Percentiles rank a stretch among this genome's conserved stretches.
Evolutionary conservation across 2,888 invertebrate species (phyloP).

Genomic region (Cerastis rubricosa): DNA sequence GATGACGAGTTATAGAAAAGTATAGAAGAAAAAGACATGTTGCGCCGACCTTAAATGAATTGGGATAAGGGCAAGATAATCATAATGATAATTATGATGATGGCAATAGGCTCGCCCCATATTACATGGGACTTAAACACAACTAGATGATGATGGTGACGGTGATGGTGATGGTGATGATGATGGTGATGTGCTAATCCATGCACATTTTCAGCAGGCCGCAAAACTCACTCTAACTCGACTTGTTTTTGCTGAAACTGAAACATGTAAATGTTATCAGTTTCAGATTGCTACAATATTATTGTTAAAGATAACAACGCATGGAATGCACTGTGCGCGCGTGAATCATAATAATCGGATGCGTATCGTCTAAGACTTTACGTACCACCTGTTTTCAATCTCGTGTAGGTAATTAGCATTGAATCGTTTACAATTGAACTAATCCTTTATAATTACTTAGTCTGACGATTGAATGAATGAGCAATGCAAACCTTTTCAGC

Average conservation of each 20-base stretch:
- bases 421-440: neutral
- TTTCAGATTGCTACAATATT: too few species aligned
- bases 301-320: neutral
- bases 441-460: neutral
- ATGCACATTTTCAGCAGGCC: neutral
- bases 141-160: too few species aligned
- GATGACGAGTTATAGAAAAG: too few species aligned
- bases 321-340: neutral
- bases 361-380: neutral
- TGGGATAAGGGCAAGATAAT: too few species aligned
- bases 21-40: too few species aligned
- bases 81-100: too few species aligned
- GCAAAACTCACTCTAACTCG: neutral
- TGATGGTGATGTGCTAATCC: too few species aligned
- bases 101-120: too few species aligned
- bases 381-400: conserved; percentile 15
- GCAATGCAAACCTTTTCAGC: neutral
- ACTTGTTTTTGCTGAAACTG: neutral
- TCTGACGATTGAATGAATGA: neutral
- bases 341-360: neutral
- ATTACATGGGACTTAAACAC: too few species aligned
- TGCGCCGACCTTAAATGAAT: too few species aligned
- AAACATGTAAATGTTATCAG: neutral
- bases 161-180: too few species aligned
- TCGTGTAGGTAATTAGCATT: neutral